These are phyloP conservation scores for Onychostoma macrolepis DNA, from an alignment of 2,113 vertebrate genomes.

Conservation along the genomic window DNA sequence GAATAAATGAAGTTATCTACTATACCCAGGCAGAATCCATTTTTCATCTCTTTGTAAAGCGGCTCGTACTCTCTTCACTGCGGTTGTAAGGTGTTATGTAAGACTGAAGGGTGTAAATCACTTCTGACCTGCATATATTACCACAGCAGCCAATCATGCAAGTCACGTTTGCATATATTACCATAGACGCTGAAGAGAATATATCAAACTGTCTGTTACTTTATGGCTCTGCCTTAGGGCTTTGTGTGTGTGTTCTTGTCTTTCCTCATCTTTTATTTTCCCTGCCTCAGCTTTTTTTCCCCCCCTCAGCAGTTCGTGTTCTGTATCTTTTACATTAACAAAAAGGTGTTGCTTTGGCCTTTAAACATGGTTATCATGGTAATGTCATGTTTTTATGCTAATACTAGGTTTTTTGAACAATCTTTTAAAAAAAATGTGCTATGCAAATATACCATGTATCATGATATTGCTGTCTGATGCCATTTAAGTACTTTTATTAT, in stretches of 20 bases:
- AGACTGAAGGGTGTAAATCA: slow-evolving; percentile 54
- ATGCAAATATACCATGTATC: background rate
- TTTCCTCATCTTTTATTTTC: background rate
- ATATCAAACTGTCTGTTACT: slow-evolving; percentile 13
- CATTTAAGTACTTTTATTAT: too few relatives aligned
- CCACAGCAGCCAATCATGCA: slow-evolving; percentile 15
- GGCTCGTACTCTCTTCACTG: background rate
- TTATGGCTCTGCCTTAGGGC: slow-evolving; percentile 34
- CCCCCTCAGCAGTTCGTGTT: background rate
- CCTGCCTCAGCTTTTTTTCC: background rate
- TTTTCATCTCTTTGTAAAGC: background rate
- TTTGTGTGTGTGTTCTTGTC: background rate
- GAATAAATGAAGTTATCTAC: slow-evolving; percentile 10
- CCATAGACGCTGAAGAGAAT: background rate
- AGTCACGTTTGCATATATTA: background rate
- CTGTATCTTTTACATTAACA: slow-evolving; percentile 38
- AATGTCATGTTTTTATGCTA: background rate
- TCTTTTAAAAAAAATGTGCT: too few relatives aligned
- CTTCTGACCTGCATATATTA: slow-evolving; percentile 50
- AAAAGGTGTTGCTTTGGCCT: background rate
- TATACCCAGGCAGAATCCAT: background rate
- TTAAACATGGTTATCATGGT: background rate
- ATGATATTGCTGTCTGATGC: background rate
- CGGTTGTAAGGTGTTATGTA: slow-evolving; percentile 55
- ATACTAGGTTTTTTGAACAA: background rate